These are phyloP conservation scores for Coelopa frigida DNA, from an alignment of 1,140 invertebrate genomes.

Conservation along the genomic window DNA sequence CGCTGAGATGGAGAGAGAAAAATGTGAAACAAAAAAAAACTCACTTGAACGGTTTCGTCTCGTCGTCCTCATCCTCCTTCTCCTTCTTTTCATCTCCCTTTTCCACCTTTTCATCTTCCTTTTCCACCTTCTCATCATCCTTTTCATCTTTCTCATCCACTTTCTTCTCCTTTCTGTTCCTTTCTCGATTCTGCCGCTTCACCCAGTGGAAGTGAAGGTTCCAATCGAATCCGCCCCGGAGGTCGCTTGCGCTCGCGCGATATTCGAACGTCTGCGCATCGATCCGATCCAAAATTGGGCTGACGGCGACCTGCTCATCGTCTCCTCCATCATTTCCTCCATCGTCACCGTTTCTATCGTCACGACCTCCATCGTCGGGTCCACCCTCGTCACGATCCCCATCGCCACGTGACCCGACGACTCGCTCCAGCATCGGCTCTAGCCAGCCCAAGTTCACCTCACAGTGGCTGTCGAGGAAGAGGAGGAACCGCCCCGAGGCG, in stretches of 20 bases:
- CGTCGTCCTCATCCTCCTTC: not conserved
- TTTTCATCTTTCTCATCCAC: not conserved
- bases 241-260: conserved; percentile 55
- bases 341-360: not conserved
- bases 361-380: not conserved
- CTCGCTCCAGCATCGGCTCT: conserved; percentile 55
- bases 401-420: conserved; percentile 19
- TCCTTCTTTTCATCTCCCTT: not conserved
- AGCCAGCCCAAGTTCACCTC: conserved; percentile 65
- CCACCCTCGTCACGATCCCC: not conserved
- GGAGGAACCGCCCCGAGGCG: conserved; percentile 61
- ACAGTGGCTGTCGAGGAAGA: conserved; percentile 79
- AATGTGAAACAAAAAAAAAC: too few species aligned
- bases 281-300: conserved; percentile 55
- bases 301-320: conserved; percentile 43
- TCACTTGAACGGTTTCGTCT: too few species aligned
- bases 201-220: conserved; percentile 94
- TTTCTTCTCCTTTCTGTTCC: conserved; percentile 26
- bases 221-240: conserved; percentile 89
- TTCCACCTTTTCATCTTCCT: not conserved
- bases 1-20: too few species aligned
- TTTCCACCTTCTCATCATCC: not conserved
- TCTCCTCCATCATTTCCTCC: too few species aligned
- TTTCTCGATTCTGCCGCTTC: conserved; percentile 45
- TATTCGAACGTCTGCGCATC: conserved; percentile 53